Evolutionary conservation across 2,888 invertebrate species (phyloP).

Genomic region (Glaucopsyche alexis): DNA sequence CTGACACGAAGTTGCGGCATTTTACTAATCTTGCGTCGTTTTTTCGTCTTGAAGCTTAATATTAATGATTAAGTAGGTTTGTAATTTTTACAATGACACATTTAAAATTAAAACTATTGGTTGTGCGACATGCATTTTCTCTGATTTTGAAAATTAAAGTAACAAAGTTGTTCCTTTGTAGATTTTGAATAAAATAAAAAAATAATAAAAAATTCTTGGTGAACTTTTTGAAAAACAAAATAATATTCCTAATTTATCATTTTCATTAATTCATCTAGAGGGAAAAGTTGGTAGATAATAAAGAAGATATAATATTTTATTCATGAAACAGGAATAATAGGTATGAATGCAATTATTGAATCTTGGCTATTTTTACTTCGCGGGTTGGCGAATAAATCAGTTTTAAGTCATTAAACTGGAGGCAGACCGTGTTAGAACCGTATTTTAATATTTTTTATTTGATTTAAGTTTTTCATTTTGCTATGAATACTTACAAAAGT

Average conservation of each 20-base stretch:
- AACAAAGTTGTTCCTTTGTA: too few species aligned
- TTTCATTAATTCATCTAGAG: neutral
- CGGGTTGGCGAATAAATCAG: neutral
- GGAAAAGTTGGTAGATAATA: neutral
- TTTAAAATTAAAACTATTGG: too few species aligned
- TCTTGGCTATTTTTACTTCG: neutral
- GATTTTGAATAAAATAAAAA: too few species aligned
- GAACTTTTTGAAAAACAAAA: neutral
- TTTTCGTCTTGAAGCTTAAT: too few species aligned
- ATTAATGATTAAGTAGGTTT: too few species aligned
- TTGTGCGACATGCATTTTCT: too few species aligned
- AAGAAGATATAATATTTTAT: neutral
- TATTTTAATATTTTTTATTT: neutral
- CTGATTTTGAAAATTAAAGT: too few species aligned
- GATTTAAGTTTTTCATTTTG: neutral
- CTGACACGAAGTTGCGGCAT: too few species aligned
- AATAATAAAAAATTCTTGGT: neutral
- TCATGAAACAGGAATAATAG: slow-evolving; percentile 4
- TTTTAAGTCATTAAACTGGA: neutral
- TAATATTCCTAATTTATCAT: too few species aligned
- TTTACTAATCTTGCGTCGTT: too few species aligned
- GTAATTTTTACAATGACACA: too few species aligned
- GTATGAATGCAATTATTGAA: neutral
- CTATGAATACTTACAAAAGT: neutral
- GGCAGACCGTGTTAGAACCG: neutral